Evolutionary conservation across 2,888 invertebrate species (phyloP), one percentile per base, ranked within the genome.

Genomic region (Chymomyza procnemis): DNA sequence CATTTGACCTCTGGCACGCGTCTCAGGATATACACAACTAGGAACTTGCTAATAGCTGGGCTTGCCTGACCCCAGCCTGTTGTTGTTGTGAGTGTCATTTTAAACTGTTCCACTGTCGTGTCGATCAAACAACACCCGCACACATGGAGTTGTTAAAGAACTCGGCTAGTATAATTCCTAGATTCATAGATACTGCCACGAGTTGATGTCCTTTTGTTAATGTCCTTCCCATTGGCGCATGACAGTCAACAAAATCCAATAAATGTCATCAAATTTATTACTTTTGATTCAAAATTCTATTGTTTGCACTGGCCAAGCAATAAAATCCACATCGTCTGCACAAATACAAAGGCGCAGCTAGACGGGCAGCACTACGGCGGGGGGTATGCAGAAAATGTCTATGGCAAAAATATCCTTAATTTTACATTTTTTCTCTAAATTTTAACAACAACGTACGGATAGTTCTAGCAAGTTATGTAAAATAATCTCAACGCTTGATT

Each of bases 221-320:
- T 64, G 62, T 50, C 61, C 63, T 62, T 67, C 66, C 64, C 22
- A 66, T 48, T 66, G 74, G 56, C 68, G 69, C 70, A 74, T 18
- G 71, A 64, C 72, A 82, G 71, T 65, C 80, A 65, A 26, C 78
- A 80, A 88, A 89, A 90, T 87, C 87, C 90, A 89, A 89, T 89
- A 90, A 89, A 89, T 89, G 89, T 89, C 88, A 84, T 88, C 80
- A 83, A 89, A 90, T 90, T 89, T 90, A 90, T 89, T 87, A 88
- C 89, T 85, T 82, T 78, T 78, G 80, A 80, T 83, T 81, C 77
- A 75, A 65, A 87, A 79, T 88, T 80, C 78, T 81, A 87, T 89
- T 87, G 88, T 89, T 85, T 89, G 87, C 62, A 71, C 74, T 71
- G 66, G 58, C 71, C 86, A 66, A 65, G 82, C 83, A 82, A 79